phyloP scores from a whole-genome alignment of 2,113 vertebrate genomes.

The human (Homo sapiens) region GRCh38 chr4:25805501-25806000 shows the following conservation, averaged over 20 bases:
- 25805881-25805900: not conserved
- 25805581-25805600: not conserved
- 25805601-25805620: not conserved
- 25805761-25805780: not conserved
- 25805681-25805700: not conserved
- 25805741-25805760: not conserved
- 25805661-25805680: not conserved
- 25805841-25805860: not conserved
- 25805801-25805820: not conserved
- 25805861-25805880: not conserved
- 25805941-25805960: conserved; percentile 21
- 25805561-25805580: not conserved
- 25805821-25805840: not conserved
- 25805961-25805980: not conserved
- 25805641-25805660: not conserved
- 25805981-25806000: not conserved
- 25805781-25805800: not conserved
- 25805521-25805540: not conserved
- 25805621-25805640: not conserved
- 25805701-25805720: not conserved
- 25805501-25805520: not conserved
- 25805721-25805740: not conserved
- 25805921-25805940: conserved; percentile 2
- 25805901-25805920: not conserved
- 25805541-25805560: not conserved